A percentile compares a stretch with the other conserved stretches of the same genome.
These are phyloP conservation scores for Melanotaenia pygmaea DNA, from an alignment of 2,797 vertebrate species.

Conservation along the genomic window DNA sequence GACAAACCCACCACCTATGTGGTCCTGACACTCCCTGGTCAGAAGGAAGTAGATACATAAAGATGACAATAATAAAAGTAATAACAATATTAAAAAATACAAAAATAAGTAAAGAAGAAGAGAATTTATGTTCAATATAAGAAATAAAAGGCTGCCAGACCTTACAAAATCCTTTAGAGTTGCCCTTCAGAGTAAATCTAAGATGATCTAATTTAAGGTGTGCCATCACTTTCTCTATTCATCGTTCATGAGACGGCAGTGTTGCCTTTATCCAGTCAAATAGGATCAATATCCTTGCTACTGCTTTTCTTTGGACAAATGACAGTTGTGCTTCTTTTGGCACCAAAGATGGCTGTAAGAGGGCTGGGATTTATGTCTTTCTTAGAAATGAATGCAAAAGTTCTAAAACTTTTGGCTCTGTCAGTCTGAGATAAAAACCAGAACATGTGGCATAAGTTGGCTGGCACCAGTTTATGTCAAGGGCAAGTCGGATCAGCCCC, in stretches of 20 bases:
- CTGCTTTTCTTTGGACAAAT: background rate
- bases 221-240: background rate
- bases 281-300: background rate
- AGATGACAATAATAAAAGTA: background rate
- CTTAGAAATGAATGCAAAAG: background rate
- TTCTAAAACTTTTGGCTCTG: background rate
- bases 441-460: background rate
- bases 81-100: too few species aligned
- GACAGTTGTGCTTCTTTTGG: background rate
- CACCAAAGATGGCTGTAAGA: background rate
- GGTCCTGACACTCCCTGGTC: background rate
- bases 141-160: background rate
- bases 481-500: conserved; percentile 1
- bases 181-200: background rate
- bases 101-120: background rate
- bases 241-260: background rate
- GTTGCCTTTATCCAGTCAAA: background rate
- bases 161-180: background rate
- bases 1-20: too few species aligned
- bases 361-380: background rate
- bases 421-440: background rate
- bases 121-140: background rate
- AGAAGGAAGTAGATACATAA: background rate
- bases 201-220: background rate
- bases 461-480: conserved; percentile 4